phyloP scores from a whole-genome alignment of 2,113 vertebrate genomes.

The Colossoma macropomum region DNA sequence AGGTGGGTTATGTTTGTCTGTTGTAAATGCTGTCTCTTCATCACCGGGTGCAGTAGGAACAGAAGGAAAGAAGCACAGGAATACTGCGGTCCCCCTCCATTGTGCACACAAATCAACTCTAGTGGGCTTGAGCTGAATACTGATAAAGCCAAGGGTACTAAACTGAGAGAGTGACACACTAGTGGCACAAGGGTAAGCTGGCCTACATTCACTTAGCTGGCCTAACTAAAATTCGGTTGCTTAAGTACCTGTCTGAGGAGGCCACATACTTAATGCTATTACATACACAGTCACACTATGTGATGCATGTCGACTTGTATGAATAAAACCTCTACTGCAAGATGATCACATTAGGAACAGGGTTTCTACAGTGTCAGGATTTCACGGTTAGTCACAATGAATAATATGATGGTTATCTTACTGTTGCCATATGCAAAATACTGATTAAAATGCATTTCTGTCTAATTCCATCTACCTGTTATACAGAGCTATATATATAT shows the following conservation, averaged over 20 bases:
- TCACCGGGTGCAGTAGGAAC: conserved; percentile 2
- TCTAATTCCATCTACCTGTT: too few species aligned
- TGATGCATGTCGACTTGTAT: too few species aligned
- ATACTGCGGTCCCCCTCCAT: not conserved
- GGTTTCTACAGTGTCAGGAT: too few species aligned
- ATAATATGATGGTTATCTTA: too few species aligned
- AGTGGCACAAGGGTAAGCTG: not conserved
- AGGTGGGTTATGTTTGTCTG: conserved; percentile 15
- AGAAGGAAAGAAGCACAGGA: conserved; percentile 9
- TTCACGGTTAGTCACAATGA: too few species aligned
- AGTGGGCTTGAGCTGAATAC: not conserved
- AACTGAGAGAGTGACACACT: not conserved
- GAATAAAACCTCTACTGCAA: too few species aligned
- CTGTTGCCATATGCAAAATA: too few species aligned
- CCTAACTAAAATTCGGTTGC: conserved; percentile 9
- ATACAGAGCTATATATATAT: too few species aligned
- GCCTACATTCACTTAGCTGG: conserved; percentile 41
- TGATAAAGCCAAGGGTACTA: conserved; percentile 4
- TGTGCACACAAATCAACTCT: conserved; percentile 14
- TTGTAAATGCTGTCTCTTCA: conserved; percentile 26
- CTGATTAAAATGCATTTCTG: too few species aligned
- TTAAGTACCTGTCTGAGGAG: conserved; percentile 30
- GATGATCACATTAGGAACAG: too few species aligned
- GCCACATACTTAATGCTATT: not conserved
- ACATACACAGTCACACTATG: too few species aligned